Base-by-base conservation (phyloP, 2,797 vertebrate genomes). In the Taenioides sp. region DNA sequence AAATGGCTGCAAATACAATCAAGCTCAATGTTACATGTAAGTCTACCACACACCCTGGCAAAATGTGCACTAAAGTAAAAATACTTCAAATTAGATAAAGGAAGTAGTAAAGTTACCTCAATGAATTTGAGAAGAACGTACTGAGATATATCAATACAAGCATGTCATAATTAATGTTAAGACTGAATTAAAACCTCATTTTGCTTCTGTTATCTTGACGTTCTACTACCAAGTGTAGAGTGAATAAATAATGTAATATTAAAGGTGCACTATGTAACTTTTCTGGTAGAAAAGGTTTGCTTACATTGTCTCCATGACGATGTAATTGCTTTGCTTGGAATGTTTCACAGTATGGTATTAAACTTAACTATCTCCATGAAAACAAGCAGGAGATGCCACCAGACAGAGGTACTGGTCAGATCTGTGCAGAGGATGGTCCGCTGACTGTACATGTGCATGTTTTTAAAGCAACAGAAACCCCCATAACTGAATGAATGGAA, bases 11-110 rank as follows among this genome's bases (percentile, higher is more conserved):
- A 27, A 7, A 1, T 12, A 49, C 23, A 2, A 1, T 58, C 28
- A 85, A 67, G 37, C 74, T 77, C 61, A 74, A 0, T 57, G 81
- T 89, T 43, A 66, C 49, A 58, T 84, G 84, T 87, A 60, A 84
- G 80, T 60, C 9, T 5, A 47, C 12, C 0, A 31, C n/a, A 60
- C 58, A 28, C 58, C 7, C 7, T 18, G 25, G 25, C 14, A 18
- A 18, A 59, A 2, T 28, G 16, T 23, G 54, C 22, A 55, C n/a
- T 55, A 2, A 57, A 23, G 22, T 57, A 23, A 23, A 57, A 57
- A 10, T n/a, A 57, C 7, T 54, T 54, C 50, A 54, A 10, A 54
- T 54, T n/a, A 54, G 40, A 14, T 43, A 43, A 14, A 37, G 37
- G 37, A 43, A 43, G 40, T 43, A 47, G 1, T 16, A 47, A 47